Conservation (phyloP, 2,113 vertebrate genomes). For the Ailuropoda melanoleuca region DNA sequence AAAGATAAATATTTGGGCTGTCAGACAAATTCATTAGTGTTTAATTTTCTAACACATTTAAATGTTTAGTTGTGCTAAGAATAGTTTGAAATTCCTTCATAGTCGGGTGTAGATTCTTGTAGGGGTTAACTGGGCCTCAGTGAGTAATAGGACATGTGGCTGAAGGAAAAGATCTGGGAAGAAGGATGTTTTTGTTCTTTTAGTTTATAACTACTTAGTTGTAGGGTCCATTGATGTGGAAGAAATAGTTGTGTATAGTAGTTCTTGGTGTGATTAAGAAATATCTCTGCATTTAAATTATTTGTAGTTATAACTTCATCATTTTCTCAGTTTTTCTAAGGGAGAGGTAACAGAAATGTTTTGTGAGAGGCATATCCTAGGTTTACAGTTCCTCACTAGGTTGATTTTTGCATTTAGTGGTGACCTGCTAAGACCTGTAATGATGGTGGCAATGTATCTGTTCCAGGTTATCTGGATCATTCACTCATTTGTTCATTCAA, state of each 20-base stretch:
- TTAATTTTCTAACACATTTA: slow-evolving; percentile 43
- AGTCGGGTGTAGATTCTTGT: background rate
- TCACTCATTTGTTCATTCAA: background rate
- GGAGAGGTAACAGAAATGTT: background rate
- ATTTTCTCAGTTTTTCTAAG: background rate
- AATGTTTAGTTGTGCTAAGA: slow-evolving; percentile 40
- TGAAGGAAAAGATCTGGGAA: background rate
- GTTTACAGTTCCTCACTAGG: background rate
- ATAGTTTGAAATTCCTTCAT: slow-evolving; percentile 2
- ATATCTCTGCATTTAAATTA: background rate
- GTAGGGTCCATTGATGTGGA: background rate
- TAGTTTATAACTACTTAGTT: background rate
- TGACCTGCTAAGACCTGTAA: background rate
- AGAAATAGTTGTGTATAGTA: background rate
- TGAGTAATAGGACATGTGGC: background rate
- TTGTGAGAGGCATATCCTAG: background rate
- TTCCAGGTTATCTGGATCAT: background rate
- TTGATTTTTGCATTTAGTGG: background rate
- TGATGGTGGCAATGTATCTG: background rate
- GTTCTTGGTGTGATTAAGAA: background rate
- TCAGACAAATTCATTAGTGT: slow-evolving; percentile 52
- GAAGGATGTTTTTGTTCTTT: background rate
- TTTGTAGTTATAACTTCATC: background rate
- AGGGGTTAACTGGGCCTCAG: background rate
- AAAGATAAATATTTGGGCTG: slow-evolving; percentile 57